Evolutionary conservation across 2,797 vertebrate genomes (phyloP).

Genomic region (Limosa lapponica): DNA sequence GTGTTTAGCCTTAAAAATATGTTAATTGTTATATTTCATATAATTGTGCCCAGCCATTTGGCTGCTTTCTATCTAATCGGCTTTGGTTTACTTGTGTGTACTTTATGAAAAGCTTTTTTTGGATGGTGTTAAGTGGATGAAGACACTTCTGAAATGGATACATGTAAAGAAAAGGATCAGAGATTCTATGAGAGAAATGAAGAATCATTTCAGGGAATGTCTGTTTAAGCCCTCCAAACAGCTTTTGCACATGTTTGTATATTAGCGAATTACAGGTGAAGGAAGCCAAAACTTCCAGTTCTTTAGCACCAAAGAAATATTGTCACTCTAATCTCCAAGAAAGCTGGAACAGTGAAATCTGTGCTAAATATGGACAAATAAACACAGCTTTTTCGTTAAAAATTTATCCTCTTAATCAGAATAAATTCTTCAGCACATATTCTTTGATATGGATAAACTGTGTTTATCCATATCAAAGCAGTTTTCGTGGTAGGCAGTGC

Average conservation of each 20-base stretch:
- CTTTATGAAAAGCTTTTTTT: neutral
- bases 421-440: neutral
- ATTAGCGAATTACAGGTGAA: neutral
- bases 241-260: neutral
- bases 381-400: neutral
- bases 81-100: neutral
- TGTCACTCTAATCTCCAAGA: neutral
- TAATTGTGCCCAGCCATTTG: neutral
- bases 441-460: no score
- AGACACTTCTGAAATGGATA: neutral
- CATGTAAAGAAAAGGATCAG: neutral
- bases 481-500: constrained; percentile 12
- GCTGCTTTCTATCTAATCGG: neutral
- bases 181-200: neutral
- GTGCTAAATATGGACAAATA: neutral
- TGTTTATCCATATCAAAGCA: constrained; percentile 22
- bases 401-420: neutral
- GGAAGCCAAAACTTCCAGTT: neutral
- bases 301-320: neutral
- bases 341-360: neutral
- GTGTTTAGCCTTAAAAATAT: neutral
- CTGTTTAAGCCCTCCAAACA: neutral
- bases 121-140: neutral
- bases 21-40: neutral
- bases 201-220: neutral